Conservation (phyloP, 2,797 vertebrate species). For the Hydrolagus colliei region DNA sequence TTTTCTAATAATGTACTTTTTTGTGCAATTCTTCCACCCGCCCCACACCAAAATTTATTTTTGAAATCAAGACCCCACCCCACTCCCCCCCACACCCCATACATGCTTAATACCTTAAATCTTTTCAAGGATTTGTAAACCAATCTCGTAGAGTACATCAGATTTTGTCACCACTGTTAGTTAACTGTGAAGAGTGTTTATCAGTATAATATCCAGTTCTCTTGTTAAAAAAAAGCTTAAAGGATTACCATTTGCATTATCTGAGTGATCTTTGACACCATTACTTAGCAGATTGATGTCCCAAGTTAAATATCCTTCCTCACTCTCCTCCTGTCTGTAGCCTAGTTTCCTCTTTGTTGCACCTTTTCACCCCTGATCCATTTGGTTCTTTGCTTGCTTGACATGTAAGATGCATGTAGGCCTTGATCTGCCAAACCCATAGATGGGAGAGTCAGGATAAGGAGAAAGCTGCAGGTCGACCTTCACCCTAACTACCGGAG, state of each 20-base stretch:
- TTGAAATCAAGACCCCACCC: background rate
- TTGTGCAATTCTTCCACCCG: background rate
- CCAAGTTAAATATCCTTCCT: constrained; percentile 2
- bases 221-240: background rate
- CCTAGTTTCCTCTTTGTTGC: background rate
- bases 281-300: background rate
- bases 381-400: background rate
- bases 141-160: background rate
- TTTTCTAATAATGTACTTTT: background rate
- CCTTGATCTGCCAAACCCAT: background rate
- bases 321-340: background rate
- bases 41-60: background rate
- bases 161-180: background rate
- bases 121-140: background rate
- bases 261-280: constrained; percentile 8
- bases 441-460: background rate
- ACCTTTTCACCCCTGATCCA: background rate
- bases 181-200: background rate
- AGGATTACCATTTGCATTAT: background rate
- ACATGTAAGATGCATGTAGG: background rate
- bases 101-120: background rate
- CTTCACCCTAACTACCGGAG: background rate
- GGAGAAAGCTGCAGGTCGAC: constrained; percentile 28
- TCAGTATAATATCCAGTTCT: background rate
- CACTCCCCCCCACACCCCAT: background rate